phyloP scores from a whole-genome alignment of 2,113 vertebrate genomes.

The Sitta europaea region DNA sequence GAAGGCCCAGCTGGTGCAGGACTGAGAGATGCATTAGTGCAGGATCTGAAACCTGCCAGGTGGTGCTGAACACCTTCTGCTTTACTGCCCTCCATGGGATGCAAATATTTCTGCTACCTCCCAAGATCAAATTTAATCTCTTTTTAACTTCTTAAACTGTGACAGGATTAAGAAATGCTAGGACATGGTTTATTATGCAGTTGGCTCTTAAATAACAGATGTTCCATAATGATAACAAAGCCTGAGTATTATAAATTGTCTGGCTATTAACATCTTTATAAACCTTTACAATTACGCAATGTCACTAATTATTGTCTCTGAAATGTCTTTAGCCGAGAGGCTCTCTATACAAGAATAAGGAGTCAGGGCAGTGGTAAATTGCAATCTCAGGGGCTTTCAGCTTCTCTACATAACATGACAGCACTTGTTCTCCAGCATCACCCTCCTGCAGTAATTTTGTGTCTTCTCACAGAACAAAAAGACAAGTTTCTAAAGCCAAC shows the following conservation, averaged over 20 bases:
- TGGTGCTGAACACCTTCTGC: neutral
- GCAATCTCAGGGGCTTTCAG: neutral
- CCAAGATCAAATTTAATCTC: neutral
- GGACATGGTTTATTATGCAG: neutral
- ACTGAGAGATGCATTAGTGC: neutral
- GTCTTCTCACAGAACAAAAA: neutral
- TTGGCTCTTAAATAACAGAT: neutral
- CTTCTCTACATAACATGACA: neutral
- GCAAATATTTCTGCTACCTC: neutral
- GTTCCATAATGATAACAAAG: neutral
- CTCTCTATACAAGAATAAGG: neutral
- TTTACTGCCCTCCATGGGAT: neutral
- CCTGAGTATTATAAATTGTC: neutral
- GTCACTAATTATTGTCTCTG: neutral
- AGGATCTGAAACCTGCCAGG: neutral
- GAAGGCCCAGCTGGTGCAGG: neutral
- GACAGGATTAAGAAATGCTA: neutral
- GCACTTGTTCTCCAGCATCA: neutral
- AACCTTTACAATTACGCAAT: neutral
- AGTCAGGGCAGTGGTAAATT: neutral
- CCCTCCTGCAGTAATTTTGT: neutral
- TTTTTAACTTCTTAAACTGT: neutral
- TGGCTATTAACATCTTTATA: neutral
- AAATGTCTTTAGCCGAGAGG: neutral
- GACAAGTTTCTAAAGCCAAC: neutral